phyloP scores from a whole-genome alignment of 2,797 vertebrate species.

The Poeciliopsis infans region DNA sequence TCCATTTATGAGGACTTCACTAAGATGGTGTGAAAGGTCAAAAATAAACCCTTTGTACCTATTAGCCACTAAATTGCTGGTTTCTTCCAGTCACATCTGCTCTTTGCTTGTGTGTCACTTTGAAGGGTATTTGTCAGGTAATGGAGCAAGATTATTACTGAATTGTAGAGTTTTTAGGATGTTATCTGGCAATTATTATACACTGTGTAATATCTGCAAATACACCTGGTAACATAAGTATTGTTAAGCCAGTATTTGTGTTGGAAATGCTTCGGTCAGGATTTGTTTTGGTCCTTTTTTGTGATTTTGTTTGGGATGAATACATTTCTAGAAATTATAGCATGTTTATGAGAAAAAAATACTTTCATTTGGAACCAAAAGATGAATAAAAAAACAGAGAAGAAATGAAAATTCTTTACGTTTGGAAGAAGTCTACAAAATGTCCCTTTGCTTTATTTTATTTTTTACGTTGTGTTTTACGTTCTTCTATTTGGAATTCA shows the following conservation, averaged over 20 bases:
- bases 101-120: slow-evolving; percentile 1
- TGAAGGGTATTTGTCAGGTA: slow-evolving; percentile 17
- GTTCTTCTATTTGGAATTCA: not conserved
- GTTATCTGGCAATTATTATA: slow-evolving; percentile 23
- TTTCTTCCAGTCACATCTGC: slow-evolving; percentile 25
- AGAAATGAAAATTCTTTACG: too few relatives aligned
- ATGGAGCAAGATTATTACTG: slow-evolving; percentile 13
- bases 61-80: slow-evolving; percentile 67
- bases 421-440: not conserved
- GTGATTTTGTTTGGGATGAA: not conserved
- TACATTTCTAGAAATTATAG: not conserved
- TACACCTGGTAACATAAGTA: not conserved
- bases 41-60: slow-evolving; percentile 58
- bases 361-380: not conserved
- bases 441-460: not conserved
- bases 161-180: slow-evolving; percentile 1
- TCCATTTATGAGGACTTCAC: slow-evolving; percentile 67
- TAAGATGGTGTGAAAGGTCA: slow-evolving; percentile 64
- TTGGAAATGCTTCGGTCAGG: not conserved
- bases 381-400: too few relatives aligned
- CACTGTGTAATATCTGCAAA: slow-evolving; percentile 11
- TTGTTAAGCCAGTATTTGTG: not conserved
- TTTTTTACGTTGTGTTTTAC: not conserved
- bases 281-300: not conserved
- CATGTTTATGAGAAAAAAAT: not conserved